phyloP scores from a whole-genome alignment of 2,797 vertebrate species.

The Squalus acanthias region DNA sequence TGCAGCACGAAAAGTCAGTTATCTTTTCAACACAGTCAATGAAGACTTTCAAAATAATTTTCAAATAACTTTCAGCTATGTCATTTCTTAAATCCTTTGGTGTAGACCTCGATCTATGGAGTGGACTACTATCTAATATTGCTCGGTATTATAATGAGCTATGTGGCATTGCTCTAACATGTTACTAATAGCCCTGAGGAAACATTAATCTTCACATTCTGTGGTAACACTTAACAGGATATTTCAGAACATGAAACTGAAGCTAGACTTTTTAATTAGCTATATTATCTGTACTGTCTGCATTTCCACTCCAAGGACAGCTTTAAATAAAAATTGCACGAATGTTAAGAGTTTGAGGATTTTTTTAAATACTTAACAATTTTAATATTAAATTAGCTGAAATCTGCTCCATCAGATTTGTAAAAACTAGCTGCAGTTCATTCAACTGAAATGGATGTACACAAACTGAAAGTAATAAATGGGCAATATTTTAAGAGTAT shows the following conservation, averaged over 20 bases:
- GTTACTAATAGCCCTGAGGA: background rate
- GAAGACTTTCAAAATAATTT: background rate
- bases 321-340: background rate
- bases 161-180: background rate
- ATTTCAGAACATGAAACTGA: conserved; percentile 11
- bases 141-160: background rate
- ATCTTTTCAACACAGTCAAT: background rate
- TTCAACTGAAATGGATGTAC: background rate
- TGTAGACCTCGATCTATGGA: background rate
- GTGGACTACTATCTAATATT: background rate
- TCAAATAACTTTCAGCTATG: background rate
- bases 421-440: background rate
- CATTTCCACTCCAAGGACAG: background rate
- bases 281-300: background rate
- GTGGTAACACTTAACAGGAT: background rate
- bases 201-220: background rate
- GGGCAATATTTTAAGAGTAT: background rate
- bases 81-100: background rate
- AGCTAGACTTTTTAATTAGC: background rate
- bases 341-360: background rate
- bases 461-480: background rate
- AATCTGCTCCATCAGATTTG: background rate
- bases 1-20: background rate
- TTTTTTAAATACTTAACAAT: background rate
- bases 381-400: background rate